Percentiles rank a stretch among this genome's conserved stretches.
These are phyloP conservation scores for Threskiornis aethiopicus DNA, from an alignment of 2,797 vertebrate species.

Conservation along the genomic window DNA sequence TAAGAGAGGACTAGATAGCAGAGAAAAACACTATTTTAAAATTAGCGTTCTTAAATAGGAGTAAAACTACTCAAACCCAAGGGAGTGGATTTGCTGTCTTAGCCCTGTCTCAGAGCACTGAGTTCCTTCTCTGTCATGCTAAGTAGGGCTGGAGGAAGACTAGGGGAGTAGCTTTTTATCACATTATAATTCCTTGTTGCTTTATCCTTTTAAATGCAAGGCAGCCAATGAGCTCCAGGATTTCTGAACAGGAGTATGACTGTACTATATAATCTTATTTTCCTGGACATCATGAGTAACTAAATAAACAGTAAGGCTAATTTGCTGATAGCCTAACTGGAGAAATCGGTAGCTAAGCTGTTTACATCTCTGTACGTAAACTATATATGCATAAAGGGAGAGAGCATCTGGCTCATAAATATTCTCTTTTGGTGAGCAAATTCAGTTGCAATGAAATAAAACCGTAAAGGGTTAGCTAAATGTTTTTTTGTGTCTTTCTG, in stretches of 20 bases:
- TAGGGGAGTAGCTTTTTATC: background rate
- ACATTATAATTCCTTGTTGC: background rate
- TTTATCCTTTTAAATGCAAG: background rate
- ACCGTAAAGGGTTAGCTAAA: background rate
- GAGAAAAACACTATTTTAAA: background rate
- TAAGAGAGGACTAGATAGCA: background rate
- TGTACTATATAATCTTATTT: background rate
- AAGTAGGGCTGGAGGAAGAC: background rate
- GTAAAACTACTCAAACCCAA: background rate
- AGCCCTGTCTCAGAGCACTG: background rate
- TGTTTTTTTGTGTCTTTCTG: background rate
- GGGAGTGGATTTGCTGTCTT: background rate
- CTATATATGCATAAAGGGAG: background rate
- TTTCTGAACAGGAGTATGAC: background rate
- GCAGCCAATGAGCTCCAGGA: background rate
- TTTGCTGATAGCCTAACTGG: background rate
- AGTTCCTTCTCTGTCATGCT: background rate
- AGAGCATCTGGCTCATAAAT: background rate
- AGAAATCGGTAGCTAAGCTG: background rate
- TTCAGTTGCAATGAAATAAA: background rate
- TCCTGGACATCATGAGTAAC: background rate
- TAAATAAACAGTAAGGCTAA: background rate
- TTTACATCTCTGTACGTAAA: background rate
- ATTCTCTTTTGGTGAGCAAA: background rate
- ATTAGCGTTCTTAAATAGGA: background rate